Evolutionary conservation across 2,113 vertebrate genomes (phyloP).

Genomic region (Upupa epops): DNA sequence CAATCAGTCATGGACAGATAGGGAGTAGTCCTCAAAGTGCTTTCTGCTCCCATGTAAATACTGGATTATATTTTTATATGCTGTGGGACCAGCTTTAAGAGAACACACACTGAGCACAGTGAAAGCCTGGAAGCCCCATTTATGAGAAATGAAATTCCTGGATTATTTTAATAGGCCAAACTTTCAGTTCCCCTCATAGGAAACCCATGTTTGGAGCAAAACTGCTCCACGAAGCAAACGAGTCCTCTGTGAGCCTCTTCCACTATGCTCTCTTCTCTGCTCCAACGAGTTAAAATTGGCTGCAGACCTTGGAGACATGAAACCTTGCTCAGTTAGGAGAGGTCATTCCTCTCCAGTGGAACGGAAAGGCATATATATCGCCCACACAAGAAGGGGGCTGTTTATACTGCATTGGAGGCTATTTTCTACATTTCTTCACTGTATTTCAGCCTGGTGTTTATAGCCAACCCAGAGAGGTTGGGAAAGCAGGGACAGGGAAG

Average conservation of each 20-base stretch:
- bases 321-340: background rate
- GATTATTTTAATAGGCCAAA: background rate
- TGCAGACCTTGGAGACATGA: background rate
- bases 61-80: background rate
- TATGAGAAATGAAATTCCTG: conserved; percentile 6
- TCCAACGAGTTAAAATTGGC: background rate
- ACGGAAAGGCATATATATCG: conserved; percentile 28
- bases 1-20: background rate
- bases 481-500: background rate
- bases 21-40: background rate
- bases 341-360: conserved; percentile 8
- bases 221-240: background rate
- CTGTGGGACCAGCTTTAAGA: background rate
- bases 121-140: background rate
- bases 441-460: background rate
- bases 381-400: conserved; percentile 36
- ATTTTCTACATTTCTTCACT: background rate
- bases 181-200: background rate
- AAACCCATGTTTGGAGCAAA: background rate
- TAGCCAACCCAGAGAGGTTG: background rate
- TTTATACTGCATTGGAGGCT: background rate
- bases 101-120: background rate
- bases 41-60: background rate
- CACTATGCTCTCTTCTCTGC: background rate
- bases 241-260: background rate